phyloP scores from a whole-genome alignment of 2,113 vertebrate genomes.

The Bubalus kerabau region DNA sequence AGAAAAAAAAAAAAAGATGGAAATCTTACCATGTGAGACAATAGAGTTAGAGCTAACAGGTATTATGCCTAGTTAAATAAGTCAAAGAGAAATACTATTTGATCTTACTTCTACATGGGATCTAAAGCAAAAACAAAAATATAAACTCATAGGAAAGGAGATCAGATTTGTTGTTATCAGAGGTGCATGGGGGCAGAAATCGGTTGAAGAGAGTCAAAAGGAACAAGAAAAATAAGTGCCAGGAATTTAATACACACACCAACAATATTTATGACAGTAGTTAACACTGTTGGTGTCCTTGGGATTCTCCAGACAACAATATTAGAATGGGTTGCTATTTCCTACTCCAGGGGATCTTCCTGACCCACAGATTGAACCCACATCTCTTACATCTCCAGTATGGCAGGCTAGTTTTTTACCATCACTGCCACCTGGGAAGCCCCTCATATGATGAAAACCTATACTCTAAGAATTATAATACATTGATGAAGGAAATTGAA shows the following conservation, averaged over 20 bases:
- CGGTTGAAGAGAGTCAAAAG: neutral
- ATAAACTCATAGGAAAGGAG: neutral
- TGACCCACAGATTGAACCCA: neutral
- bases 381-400: neutral
- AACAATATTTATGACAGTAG: neutral
- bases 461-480: neutral
- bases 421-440: neutral
- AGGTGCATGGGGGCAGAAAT: neutral
- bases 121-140: neutral
- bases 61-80: neutral
- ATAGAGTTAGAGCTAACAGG: neutral
- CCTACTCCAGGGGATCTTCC: neutral
- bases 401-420: neutral
- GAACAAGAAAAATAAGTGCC: neutral
- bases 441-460: neutral
- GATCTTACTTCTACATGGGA: neutral
- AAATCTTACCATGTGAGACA: neutral
- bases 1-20: neutral
- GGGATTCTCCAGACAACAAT: neutral
- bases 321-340: neutral
- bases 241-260: neutral
- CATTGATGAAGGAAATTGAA: neutral
- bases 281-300: neutral
- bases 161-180: neutral
- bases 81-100: neutral